Conservation (phyloP, 92 coral and sea anemone genomes). For the Paramuricea clavata region DNA sequence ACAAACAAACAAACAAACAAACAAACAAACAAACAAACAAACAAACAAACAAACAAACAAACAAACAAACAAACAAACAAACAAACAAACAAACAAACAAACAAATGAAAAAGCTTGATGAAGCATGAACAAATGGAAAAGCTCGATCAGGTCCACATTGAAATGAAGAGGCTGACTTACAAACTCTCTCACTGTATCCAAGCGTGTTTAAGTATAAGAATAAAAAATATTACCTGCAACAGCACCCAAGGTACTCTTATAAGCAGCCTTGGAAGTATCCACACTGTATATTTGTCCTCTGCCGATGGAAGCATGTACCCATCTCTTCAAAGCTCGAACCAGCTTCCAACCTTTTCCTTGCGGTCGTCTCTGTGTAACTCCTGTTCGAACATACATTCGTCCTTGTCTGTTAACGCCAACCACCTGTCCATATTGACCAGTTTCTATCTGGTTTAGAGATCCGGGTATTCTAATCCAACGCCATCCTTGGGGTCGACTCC, state of each 20-base stretch:
- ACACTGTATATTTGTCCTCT: not conserved
- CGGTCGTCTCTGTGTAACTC: not conserved
- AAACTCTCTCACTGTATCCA: no score
- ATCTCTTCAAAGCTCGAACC: not conserved
- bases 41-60: no score
- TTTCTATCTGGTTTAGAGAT: slow-evolving; percentile 54
- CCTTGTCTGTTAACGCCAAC: slow-evolving; percentile 55
- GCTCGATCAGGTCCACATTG: no score
- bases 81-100: no score
- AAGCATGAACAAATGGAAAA: no score
- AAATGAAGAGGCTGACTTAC: no score
- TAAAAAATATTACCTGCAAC: not conserved
- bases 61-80: no score
- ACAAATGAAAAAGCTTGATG: no score
- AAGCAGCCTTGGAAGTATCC: not conserved
- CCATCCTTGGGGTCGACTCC: slow-evolving; percentile 22
- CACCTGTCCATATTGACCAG: slow-evolving; percentile 53
- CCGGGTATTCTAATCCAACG: slow-evolving; percentile 60
- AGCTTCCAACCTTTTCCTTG: not conserved
- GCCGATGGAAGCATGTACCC: not conserved
- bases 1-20: no score
- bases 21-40: no score
- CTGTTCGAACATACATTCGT: not conserved
- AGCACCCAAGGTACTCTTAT: not conserved
- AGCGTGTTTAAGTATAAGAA: no score